Percentiles rank a stretch among this genome's conserved stretches.
Evolutionary conservation across 2,113 vertebrate genomes (phyloP).

Genomic region (Sitta europaea): DNA sequence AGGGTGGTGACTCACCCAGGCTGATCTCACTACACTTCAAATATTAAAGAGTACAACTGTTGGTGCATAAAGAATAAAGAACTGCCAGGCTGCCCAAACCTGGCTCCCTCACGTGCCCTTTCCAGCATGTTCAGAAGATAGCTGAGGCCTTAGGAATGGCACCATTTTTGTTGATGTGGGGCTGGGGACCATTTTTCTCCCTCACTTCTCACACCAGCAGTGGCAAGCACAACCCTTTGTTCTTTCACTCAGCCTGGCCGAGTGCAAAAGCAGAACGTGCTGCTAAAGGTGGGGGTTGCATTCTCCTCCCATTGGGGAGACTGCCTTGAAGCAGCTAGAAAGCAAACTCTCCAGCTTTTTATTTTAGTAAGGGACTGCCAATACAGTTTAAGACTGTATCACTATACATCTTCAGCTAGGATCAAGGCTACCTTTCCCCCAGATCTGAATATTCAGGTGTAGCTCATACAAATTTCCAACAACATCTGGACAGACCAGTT

Average conservation of each 20-base stretch:
- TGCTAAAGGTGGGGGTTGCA: neutral
- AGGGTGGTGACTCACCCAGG: neutral
- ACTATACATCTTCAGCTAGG: neutral
- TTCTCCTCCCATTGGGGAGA: neutral
- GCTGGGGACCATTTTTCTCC: neutral
- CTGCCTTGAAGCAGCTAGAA: neutral
- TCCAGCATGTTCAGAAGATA: neutral
- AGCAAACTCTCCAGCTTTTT: neutral
- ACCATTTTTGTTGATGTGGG: neutral
- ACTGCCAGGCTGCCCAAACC: neutral
- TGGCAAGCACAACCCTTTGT: neutral
- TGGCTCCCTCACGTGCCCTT: neutral
- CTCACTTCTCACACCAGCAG: neutral
- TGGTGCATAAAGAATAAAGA: neutral
- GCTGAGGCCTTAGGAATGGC: neutral
- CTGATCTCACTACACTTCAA: neutral
- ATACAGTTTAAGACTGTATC: neutral
- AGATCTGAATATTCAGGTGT: neutral
- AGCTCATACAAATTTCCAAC: neutral
- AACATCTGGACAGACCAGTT: neutral
- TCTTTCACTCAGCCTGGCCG: neutral
- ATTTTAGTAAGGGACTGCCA: neutral
- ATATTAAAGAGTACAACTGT: neutral
- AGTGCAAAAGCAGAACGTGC: neutral
- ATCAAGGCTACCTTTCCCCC: rapidly evolving